Evolutionary conservation across 2,888 invertebrate species (phyloP), one percentile per base, ranked within the genome.

Genomic region (Suillia variegata): DNA sequence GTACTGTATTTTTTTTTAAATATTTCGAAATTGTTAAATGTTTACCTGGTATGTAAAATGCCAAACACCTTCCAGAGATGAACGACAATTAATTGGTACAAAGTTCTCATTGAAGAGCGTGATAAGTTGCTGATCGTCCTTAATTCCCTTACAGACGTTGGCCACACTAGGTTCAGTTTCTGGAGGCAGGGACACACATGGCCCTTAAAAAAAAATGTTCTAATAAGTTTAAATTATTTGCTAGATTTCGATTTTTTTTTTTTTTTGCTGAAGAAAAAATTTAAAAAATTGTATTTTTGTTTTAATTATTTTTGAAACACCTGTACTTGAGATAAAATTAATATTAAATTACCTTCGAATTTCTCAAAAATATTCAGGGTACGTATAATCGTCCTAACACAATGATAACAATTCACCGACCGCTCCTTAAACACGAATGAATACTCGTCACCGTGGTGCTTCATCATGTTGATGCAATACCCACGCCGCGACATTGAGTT

Each of bases 21-120:
- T n/a, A n/a, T n/a, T n/a, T n/a, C n/a, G n/a, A n/a, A n/a, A n/a
- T n/a, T n/a, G n/a, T n/a, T 13, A n/a, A 38, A 38, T 38, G n/a
- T 4, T 38, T 70, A 84, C 87, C 82, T 93, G 93, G 80, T 93
- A 94, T 1, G 93, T 91, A 85, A 96, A 96, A 72, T 94, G 94
- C 95, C 95, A 96, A n/a, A 96, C 95, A 58, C 96, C 96, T 85
- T 96, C 96, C 38, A 96, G 83, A 5, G 95, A 94, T 2, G 96
- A 94, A 61, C 96, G 86, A 74, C 96, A 96, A 82, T 96, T 96
- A 1, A 95, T 88, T 34, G 95, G 94, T 1, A 92, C 89, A 80
- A 90, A 92, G 83, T 95, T 95, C 75, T 95, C 94, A 45, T 93
- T 92, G 76, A 95, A 96, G 61, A 96, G 81, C 15, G 96, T 95